Evolutionary conservation across 2,113 vertebrate genomes (phyloP), one percentile per base, ranked within the genome.

Genomic region (Coreoperca whiteheadi): DNA sequence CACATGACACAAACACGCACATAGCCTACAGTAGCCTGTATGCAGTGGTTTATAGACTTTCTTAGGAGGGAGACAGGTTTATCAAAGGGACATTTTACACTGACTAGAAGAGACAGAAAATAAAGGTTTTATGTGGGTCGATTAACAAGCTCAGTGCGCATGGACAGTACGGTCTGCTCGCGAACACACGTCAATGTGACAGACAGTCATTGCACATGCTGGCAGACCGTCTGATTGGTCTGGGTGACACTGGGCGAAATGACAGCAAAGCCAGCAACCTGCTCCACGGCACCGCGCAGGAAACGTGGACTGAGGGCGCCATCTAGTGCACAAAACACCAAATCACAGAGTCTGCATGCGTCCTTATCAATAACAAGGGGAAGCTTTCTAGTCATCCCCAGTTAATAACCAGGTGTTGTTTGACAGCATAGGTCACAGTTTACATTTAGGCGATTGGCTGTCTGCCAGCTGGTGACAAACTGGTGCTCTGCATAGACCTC

Each of bases 1-100:
- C 1, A 34, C 23, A 20, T 23, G 28, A 60, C 41, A 71, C 64
- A 18, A 10, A 56, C 65, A 72, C 3, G 59, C 68, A 63, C 66
- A 61, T 11, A 23, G n/a, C n/a, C n/a, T 4, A 95, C 95, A 95
- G 95, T 93, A 14, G n/a, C n/a, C n/a, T 14, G n/a, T 28, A 20
- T 0, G 34, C 1, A 61, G 6, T 9, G 14, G 30, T 64, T 15
- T 0, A 20, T 70, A 77, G n/a, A 69, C 16, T 23, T 25, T 61
- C 37, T 53, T 16, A 2, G 59, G 9, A 32, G 14, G n/a, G 2
- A 51, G 43, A 16, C 20, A 32, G 10, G 12, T 11, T 64, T 30
- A 50, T 16, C 39, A 25, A 74, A 75, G 9, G n/a, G 8, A 20
- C 16, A 56, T 39, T 25, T 57, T 16, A 64, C 9, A 54, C 23